Evolutionary conservation across 2,888 invertebrate species (phyloP), one percentile per base, ranked within the genome.

Genomic region (Volucella inflata): DNA sequence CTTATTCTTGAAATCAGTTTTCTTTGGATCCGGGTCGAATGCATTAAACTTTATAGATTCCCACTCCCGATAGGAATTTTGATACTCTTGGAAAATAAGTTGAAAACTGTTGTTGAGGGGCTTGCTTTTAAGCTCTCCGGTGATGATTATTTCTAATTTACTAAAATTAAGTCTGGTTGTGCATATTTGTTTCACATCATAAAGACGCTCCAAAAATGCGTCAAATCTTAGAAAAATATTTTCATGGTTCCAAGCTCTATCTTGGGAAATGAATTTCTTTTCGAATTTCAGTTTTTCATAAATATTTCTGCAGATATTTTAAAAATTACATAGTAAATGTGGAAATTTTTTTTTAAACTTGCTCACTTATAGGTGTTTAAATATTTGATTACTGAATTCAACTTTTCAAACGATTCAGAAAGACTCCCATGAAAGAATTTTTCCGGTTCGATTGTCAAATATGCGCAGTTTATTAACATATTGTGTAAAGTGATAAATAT

Each of bases 351-450:
- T 44, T 44, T 14, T 14, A n/a, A 14, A 9, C n/a, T 44, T 62
- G n/a, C 14, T 12, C n/a, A 94, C 94, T 93, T 93, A 87, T 94
- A 95, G 88, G 93, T 92, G 44, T 94, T 93, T 14, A 95, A 89
- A 70, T 93, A 92, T 0, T 88, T 88, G 17, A 94, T 90, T 2
- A 93, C 94, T 40, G 92, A 92, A 14, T 90, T 92, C 2, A 96
- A 92, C 90, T 95, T 95, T 6, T 93, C 89, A 12, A 94, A 91
- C 55, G 95, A 95, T 88, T 97, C 97, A 87, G 96, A 96, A 0
- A 95, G 93, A 87, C 98, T 98, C 0, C 96, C 96, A 93, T 97
- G 97, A 91, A 98, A 98, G 87, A 98, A 94, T 1, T 96, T 94
- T 14, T 93, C 92, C 0, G 97, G 96, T 90, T 98, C 97, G 74